phyloP scores from a whole-genome alignment of 2,113 vertebrate genomes.

The Phalacrocorax pelagicus region DNA sequence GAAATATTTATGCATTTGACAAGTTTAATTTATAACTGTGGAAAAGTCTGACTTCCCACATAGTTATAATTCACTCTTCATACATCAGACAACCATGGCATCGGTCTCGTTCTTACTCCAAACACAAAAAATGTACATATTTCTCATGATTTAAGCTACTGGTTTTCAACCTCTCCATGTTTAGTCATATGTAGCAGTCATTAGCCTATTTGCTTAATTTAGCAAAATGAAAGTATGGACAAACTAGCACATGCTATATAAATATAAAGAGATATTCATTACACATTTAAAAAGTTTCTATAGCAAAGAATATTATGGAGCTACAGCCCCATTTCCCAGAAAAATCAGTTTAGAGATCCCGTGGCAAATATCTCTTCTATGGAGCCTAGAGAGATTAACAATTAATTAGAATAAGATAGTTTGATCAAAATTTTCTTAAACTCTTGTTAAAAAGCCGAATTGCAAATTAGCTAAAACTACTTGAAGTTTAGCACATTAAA shows the following conservation, averaged over 20 bases:
- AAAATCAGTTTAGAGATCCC: not conserved
- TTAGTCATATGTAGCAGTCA: not conserved
- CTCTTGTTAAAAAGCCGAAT: not conserved
- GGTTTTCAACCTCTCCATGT: not conserved
- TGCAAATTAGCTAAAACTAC: not conserved
- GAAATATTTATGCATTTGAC: not conserved
- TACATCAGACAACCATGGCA: not conserved
- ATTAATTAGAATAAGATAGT: not conserved
- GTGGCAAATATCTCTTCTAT: not conserved
- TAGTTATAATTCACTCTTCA: not conserved
- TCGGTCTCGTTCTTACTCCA: not conserved
- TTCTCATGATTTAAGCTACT: not conserved
- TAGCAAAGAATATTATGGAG: not conserved
- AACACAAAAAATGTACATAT: not conserved
- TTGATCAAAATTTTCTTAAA: not conserved
- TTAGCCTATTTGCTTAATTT: not conserved
- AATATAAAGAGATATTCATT: not conserved
- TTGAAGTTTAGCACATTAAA: not conserved
- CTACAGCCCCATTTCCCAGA: not conserved
- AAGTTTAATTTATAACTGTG: not conserved
- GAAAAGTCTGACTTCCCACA: not conserved
- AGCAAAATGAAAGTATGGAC: not conserved
- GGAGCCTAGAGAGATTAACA: not conserved
- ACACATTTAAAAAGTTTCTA: not conserved
- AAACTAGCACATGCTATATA: not conserved